These are phyloP conservation scores for Chrysemys picta DNA, from an alignment of 2,113 vertebrate species.

Conservation along the genomic window DNA sequence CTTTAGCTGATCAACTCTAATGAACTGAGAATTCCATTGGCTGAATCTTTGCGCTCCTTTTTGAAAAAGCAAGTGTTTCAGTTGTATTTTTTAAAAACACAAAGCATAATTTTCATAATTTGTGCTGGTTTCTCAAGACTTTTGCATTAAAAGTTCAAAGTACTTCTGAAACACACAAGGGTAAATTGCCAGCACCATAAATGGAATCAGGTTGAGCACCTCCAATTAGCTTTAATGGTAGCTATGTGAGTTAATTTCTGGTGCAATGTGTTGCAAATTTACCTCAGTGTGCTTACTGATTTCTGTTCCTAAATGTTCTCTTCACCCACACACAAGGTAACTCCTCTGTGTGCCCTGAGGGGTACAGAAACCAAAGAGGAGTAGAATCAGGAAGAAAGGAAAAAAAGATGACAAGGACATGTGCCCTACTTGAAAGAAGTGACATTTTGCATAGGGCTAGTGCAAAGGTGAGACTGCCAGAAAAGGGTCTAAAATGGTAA, in stretches of 20 bases:
- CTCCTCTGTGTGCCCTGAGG: not conserved
- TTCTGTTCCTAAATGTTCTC: not conserved
- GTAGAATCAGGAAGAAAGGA: not conserved
- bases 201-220: not conserved
- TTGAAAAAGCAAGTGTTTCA: not conserved
- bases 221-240: not conserved
- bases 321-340: not conserved
- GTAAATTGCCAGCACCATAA: not conserved
- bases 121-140: not conserved
- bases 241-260: not conserved
- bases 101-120: not conserved
- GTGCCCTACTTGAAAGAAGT: not conserved
- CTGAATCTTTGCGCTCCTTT: not conserved
- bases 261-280: conserved; percentile 15
- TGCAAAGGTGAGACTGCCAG: not conserved
- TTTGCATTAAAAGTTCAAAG: not conserved
- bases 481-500: not conserved
- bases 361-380: conserved; percentile 2
- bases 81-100: not conserved
- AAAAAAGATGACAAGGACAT: not conserved
- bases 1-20: not conserved
- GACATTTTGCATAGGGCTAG: not conserved
- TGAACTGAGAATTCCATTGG: not conserved
- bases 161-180: conserved; percentile 13
- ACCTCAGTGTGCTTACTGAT: conserved; percentile 31